phyloP scores from a whole-genome alignment of 2,888 invertebrate genomes.

The Nemotelus pantherinus region DNA sequence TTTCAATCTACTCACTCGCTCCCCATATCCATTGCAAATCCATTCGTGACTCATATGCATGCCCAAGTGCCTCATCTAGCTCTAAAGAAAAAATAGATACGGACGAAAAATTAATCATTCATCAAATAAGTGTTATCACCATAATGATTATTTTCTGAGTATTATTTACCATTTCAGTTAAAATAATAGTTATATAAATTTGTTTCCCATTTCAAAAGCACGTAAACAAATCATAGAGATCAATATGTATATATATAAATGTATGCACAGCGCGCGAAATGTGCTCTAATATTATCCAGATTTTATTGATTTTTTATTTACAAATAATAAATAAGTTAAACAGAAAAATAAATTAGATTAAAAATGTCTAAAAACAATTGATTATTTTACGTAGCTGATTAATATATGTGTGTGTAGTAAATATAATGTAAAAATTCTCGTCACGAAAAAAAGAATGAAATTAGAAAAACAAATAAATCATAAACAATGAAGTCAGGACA shows the following conservation, averaged over 20 bases:
- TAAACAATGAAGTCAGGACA: not conserved
- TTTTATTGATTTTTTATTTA: conserved; percentile 27
- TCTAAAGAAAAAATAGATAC: not conserved
- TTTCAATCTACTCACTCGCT: too few relatives aligned
- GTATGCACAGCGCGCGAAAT: not conserved
- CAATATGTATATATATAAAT: too few relatives aligned
- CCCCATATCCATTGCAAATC: not conserved
- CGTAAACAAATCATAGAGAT: conserved; percentile 7
- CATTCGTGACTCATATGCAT: not conserved
- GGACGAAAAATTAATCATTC: not conserved
- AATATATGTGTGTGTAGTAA: conserved; percentile 11
- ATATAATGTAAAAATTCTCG: not conserved
- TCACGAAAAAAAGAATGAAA: not conserved
- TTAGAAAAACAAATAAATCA: not conserved
- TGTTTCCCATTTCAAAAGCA: conserved; percentile 33
- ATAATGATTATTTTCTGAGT: not conserved
- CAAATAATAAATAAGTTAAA: conserved; percentile 24
- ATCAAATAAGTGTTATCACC: not conserved
- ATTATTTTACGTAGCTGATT: conserved; percentile 33
- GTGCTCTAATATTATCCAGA: not conserved
- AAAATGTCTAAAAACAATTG: conserved; percentile 42
- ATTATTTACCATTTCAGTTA: conserved; percentile 28
- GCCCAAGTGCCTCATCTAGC: too few relatives aligned
- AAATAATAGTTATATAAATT: conserved; percentile 12
- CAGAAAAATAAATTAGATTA: conserved; percentile 8